Evolutionary conservation across 2,113 vertebrate species (phyloP), one percentile per base, ranked within the genome.

Genomic region (Stercorarius parasiticus): DNA sequence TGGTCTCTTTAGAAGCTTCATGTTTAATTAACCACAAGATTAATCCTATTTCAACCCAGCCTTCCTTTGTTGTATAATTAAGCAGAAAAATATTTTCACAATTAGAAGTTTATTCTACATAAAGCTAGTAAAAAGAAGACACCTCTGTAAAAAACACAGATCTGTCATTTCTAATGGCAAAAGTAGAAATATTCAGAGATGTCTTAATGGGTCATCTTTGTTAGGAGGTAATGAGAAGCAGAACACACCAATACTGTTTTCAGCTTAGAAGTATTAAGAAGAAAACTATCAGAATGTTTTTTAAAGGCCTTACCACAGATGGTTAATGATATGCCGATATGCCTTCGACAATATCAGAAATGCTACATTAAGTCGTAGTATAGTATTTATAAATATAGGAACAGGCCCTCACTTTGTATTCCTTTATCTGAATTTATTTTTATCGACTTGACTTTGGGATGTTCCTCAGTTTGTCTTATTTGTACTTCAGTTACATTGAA

Each of bases 11-110:
- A 93, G 94, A 97, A 85, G 58, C 91, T 97, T 97, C 89, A 45
- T 88, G 84, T 97, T 97, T 97, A 97, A 97, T 98, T 98, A 98
- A 97, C 91, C 22, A 81, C 42, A 82, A 81, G 72, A 94, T 97
- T 97, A 98, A 97, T 96, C 74, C 90, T 95, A 80, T 97, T 97
- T 94, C 82, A 95, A 94, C 86, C 52, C 77, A 96, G 82, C 62
- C 76, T 95, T 94, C 71, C 78, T 98, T 90, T 88, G 47, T 94
- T 82, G 47, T 95, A 96, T 98, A 97, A 97, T 97, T 97, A 98
- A 97, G 84, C 69, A 95, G 50, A 71, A 91, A 96, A 97, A 95
- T 59, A 74, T 89, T 95, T 96, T 95, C 86, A 62, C 55, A 94
- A 92, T 90, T 95, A 88, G 55, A 89, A 34, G 70, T 69, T 74